phyloP scores from a whole-genome alignment of 1,140 invertebrate genomes.

The Caerostris extrusa region DNA sequence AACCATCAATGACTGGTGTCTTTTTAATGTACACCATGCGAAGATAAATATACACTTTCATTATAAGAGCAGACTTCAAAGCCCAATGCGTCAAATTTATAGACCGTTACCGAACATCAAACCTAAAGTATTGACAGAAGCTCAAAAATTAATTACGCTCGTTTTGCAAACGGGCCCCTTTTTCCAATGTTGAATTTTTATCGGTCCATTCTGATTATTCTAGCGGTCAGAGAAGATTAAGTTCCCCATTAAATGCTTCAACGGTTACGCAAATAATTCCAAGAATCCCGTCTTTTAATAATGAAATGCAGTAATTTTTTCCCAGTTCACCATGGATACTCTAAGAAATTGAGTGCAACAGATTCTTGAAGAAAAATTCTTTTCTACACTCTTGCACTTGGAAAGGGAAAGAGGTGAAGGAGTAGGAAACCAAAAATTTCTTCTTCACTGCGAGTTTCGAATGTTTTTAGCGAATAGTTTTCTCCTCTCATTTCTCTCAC shows the following conservation, averaged over 20 bases:
- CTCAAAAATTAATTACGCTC: background rate
- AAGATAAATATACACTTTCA: too few species aligned
- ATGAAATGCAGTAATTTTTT: conserved; percentile 29
- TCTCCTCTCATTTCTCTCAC: conserved; percentile 16
- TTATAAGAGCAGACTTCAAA: too few species aligned
- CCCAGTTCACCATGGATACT: background rate
- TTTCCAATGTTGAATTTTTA: background rate
- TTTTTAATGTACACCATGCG: too few species aligned
- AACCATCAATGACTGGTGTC: too few species aligned
- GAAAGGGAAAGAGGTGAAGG: background rate
- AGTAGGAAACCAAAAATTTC: background rate
- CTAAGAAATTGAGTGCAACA: conserved; percentile 37
- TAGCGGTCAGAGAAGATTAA: conserved; percentile 32
- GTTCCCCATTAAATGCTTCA: conserved; percentile 36
- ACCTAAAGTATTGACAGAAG: too few species aligned
- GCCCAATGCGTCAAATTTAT: too few species aligned
- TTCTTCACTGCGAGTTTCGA: background rate
- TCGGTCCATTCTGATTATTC: background rate
- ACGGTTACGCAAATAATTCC: conserved; percentile 12
- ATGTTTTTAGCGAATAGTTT: background rate
- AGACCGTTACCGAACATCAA: too few species aligned
- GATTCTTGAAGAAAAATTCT: background rate
- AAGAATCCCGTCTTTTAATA: background rate
- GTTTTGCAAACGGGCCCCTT: background rate
- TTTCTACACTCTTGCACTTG: background rate